Base-by-base conservation (phyloP, 2,888 invertebrate species). In the Sarcophaga rosellei region DNA sequence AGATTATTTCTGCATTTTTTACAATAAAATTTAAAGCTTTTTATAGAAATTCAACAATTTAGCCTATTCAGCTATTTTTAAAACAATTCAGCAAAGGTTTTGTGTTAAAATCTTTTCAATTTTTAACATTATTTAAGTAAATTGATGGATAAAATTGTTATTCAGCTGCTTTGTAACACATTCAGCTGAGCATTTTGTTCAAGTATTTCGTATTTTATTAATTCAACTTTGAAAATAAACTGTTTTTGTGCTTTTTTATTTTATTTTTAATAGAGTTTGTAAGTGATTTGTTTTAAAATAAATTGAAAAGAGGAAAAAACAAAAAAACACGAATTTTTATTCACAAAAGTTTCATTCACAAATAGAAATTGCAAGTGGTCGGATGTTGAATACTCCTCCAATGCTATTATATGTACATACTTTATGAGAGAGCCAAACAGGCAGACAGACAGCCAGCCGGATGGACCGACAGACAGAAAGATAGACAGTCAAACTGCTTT, bases 71-170 rank as follows among this genome's bases (percentile, higher is more conserved):
- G 73, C 45, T 73, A 25, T 25, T 66, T 47, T 44, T 62, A 68
- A 20, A 12, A n/a, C 57, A 61, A 77, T 68, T 77, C 59, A 68
- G 77, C 66, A 45, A 61, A 35, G 45, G 44, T 25, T 68, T 45
- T 65, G n/a, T 15, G 17, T 44, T 1, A 69, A 3, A 2, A 15
- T 15, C 35, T 59, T 57, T 44, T 44, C 5, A 76, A 20, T 20
- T 47, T 75, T 53, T 47, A 8, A 10, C n/a, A 15, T 5, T 47
- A 3, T 53, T 74, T 35, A 45, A 6, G n/a, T 4, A 35, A 35
- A 73, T 21, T 57, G 4, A 62, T 10, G 20, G 20, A 8, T 61
- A 47, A 62, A 74, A 63, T 15, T 25, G 8, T 2, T 23, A 74
- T 74, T 63, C 25, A 74, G 62, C 45, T 15, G 3, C 12, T 23